These are phyloP conservation scores for Drosophila monieri DNA, from an alignment of 2,888 invertebrate species.

Conservation along the genomic window DNA sequence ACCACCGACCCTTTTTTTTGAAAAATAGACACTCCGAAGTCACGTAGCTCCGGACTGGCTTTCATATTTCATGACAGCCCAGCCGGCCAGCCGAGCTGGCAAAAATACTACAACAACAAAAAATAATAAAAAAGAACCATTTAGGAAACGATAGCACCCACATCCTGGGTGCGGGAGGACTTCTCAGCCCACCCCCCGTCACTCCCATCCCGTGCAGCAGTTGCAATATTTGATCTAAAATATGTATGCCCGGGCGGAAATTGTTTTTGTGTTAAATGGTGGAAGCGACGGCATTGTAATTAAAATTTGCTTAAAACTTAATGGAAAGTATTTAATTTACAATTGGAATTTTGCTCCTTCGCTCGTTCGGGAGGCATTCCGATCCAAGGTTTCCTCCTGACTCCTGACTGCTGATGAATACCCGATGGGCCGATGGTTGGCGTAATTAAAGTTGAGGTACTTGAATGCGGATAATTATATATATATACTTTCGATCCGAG, in stretches of 20 bases:
- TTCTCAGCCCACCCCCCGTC: neutral
- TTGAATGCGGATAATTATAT: conserved; percentile 19
- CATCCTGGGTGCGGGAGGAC: neutral
- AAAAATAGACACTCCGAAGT: conserved; percentile 49
- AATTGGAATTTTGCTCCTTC: conserved; percentile 22
- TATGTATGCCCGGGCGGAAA: conserved; percentile 57
- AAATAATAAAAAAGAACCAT: conserved; percentile 2
- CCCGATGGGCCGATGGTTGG: neutral
- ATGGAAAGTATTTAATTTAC: conserved; percentile 40
- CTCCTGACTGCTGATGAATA: conserved; percentile 1
- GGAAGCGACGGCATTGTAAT: conserved; percentile 58
- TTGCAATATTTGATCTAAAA: conserved; percentile 52
- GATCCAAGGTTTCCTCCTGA: conserved; percentile 6
- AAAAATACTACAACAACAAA: conserved; percentile 5
- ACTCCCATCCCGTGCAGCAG: conserved; percentile 21
- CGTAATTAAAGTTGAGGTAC: conserved; percentile 23
- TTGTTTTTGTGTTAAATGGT: conserved; percentile 57
- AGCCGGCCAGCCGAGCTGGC: conserved; percentile 18
- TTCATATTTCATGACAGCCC: conserved; percentile 51
- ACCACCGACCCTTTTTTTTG: neutral
- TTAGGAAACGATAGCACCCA: conserved; percentile 23
- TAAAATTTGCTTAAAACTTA: conserved; percentile 60
- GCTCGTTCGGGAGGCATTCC: conserved; percentile 10
- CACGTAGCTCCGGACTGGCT: conserved; percentile 61
- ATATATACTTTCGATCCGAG: conserved; percentile 30